Evolutionary conservation across 2,113 vertebrate species (phyloP).

Genomic region (Coregonus clupeaformis): DNA sequence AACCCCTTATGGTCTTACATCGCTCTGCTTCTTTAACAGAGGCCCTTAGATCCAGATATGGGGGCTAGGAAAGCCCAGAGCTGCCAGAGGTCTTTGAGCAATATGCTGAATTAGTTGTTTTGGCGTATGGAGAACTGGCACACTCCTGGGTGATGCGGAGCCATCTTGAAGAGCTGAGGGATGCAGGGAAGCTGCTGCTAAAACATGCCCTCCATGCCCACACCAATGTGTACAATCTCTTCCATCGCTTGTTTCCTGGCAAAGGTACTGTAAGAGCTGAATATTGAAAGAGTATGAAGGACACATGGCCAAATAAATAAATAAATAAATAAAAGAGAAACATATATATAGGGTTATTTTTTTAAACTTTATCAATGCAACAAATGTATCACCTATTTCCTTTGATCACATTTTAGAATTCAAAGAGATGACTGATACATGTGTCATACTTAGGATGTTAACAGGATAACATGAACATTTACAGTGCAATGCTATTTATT

Average conservation of each 20-base stretch:
- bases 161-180: conserved; percentile 58
- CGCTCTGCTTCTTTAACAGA: conserved; percentile 49
- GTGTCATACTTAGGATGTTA: no score
- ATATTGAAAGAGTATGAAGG: no score
- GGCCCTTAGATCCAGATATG: background rate
- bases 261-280: conserved; percentile 60
- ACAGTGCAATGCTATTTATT: no score
- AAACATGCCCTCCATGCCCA: conserved; percentile 71
- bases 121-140: conserved; percentile 73
- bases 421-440: no score
- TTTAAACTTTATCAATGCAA: no score
- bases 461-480: no score
- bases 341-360: no score
- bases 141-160: conserved; percentile 83
- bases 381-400: no score
- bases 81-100: conserved; percentile 69
- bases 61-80: conserved; percentile 39
- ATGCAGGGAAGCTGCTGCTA: conserved; percentile 34
- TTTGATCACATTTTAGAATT: no score
- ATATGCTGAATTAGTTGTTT: conserved; percentile 81
- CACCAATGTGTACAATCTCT: conserved; percentile 61
- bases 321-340: no score
- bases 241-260: conserved; percentile 52
- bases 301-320: no score
- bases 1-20: conserved; percentile 78